Base-by-base conservation (phyloP, 2,113 vertebrate species). In the Sorex araneus region DNA sequence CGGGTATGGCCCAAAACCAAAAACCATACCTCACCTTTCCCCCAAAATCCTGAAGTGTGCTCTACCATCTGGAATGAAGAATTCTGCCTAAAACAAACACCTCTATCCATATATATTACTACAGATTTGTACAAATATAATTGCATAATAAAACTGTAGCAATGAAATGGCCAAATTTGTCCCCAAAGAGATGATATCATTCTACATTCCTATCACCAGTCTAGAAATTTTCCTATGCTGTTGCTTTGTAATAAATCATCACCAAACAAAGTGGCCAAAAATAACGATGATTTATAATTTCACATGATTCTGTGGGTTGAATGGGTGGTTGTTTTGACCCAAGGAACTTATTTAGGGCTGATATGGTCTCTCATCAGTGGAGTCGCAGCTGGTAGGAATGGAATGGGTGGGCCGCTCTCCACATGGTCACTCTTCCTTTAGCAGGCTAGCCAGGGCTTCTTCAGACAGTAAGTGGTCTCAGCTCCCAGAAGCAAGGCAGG, bases 171-270 rank as follows among this genome's bases (percentile, higher is more conserved):
- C 43, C 70, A 83, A 67, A 50, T 83, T 54, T 76, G 27, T 54
- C 6, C 50, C 13, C 12, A 54, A 83, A 83, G 32, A 90, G 43
- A 83, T 82, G 70, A 34, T 18, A 90, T 50, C 57, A 82, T 74
- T 83, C 50, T 90, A 43, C 50, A 83, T 75, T 76, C 19, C 70
- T 76, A 67, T 75, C n/a, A 90, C 50, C 28, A 83, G 70, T 67
- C 0, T 83, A 40, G 5, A 18, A 54, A 54, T 83, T 75, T 90
- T 54, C 60, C 32, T 40, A 90, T 9, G 50, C 32, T 83, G 57
- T 2, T 85, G n/a, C 40, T 70, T 27, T 45, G 18, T 71, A 85
- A 63, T 50, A 71, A 70, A 60, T 54, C 28, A 50, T 13, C 13
- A 2, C 13, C 13, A 13, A 50, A 50, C 47, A 50, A 84, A 60